A percentile compares a stretch with the other conserved stretches of the same genome.
phyloP scores from a whole-genome alignment of 2,113 vertebrate genomes.

The Alexandromys fortis region DNA sequence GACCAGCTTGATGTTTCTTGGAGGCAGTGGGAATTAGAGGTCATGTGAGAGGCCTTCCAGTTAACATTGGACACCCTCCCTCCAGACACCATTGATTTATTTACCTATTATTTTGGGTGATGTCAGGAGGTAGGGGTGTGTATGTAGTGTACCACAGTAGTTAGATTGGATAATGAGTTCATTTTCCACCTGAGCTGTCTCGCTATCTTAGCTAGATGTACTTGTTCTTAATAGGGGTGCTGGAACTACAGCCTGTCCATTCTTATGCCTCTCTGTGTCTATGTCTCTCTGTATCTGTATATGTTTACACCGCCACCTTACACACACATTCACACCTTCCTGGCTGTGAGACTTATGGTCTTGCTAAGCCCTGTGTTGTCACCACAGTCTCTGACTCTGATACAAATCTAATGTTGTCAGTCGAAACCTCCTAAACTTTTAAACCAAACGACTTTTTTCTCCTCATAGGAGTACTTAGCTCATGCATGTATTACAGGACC shows the following conservation, averaged over 20 bases:
- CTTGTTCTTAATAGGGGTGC: neutral
- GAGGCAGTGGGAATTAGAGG: neutral
- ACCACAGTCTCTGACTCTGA: neutral
- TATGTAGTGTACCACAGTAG: neutral
- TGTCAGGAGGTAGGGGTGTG: neutral
- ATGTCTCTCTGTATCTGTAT: neutral
- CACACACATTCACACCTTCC: neutral
- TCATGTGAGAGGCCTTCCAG: neutral
- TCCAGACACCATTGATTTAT: neutral
- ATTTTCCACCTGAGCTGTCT: neutral
- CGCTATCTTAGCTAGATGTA: neutral
- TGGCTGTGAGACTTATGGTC: neutral
- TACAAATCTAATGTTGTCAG: too few species aligned
- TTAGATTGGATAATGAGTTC: neutral
- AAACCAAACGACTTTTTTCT: neutral
- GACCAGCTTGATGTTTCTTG: too few species aligned
- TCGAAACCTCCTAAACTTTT: neutral
- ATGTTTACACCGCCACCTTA: neutral
- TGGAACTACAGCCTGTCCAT: accelerated
- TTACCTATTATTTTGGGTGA: neutral
- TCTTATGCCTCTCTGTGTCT: neutral
- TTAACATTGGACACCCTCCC: neutral
- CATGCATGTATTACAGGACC: neutral
- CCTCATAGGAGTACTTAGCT: neutral
- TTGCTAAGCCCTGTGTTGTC: neutral